Base-by-base conservation (phyloP, 2,888 invertebrate species). In the Metacarcinus magister region DNA sequence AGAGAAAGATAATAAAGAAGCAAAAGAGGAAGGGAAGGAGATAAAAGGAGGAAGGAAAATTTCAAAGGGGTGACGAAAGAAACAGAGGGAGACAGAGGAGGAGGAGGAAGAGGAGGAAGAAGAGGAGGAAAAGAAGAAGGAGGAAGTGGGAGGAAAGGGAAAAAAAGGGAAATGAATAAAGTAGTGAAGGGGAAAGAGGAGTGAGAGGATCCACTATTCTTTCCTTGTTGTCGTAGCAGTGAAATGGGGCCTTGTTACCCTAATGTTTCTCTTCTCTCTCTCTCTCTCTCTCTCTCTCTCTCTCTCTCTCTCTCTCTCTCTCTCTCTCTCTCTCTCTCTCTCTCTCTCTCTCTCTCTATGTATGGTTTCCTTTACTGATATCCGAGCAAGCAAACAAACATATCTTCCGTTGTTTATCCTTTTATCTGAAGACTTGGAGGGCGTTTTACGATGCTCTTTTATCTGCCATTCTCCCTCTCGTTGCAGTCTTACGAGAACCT, bases 401-500 rank as follows among this genome's bases (percentile, higher is more conserved):
- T 91, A 2, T 43, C 44, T 19, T 46, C 23, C 46, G 75, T 44
- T 46, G 46, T 91, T 44, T 91, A 3, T 28, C 44, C 48, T 91
- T n/a, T 23, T 75, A 75, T 19, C 75, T 28, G 75, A 75, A 75
- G 23, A 75, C 28, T 75, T 8, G 75, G 75, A 23, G 75, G 75
- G n/a, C 28, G 28, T n/a, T 32, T 91, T 91, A 91, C 91, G 87
- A 87, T 10, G 32, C 13, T 13, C 87, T 32, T 32, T n/a, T 39
- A 23, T 39, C 43, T 39, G 39, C 19, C 19, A 39, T 90, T 39
- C 16, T 43, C 44, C 16, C 32, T 90, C 8, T 87, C 32, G 8
- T 87, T 87, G 10, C 87, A 96, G 96, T 94, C 96, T 5, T 96
- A 92, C 87, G 96, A 96, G 60, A 96, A 94, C 75, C 46, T 96